Evolutionary conservation across 2,888 invertebrate species (phyloP).

Genomic region (Myathropa florea): DNA sequence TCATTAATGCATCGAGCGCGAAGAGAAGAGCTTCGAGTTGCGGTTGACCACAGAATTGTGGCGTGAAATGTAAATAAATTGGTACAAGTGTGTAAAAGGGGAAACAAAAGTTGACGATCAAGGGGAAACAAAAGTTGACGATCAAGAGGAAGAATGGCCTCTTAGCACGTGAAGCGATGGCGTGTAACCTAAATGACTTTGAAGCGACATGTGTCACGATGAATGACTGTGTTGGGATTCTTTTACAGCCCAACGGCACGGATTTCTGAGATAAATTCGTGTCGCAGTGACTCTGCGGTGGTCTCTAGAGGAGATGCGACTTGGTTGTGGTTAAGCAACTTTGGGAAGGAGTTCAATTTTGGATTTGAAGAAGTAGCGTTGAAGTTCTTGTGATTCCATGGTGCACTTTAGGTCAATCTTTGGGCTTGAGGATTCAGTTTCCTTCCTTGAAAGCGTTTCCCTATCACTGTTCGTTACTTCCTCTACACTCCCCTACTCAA

Average conservation of each 20-base stretch:
- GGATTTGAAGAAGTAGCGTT: too few relatives aligned
- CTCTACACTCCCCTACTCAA: too few relatives aligned
- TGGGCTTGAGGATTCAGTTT: too few relatives aligned
- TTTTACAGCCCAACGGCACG: too few relatives aligned
- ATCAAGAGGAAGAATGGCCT: background rate
- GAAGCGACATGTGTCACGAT: background rate
- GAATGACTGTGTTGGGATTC: background rate
- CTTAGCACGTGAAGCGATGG: background rate
- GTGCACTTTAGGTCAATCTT: too few relatives aligned
- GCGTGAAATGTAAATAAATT: slow-evolving; percentile 1
- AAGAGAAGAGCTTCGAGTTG: background rate
- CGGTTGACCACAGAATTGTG: background rate
- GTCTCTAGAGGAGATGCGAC: background rate
- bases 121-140: background rate
- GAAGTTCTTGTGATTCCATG: too few relatives aligned
- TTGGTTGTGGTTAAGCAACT: too few relatives aligned
- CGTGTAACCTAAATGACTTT: background rate
- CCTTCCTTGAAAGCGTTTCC: too few relatives aligned
- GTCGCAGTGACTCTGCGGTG: too few relatives aligned
- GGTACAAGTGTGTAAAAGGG: background rate
- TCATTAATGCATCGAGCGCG: background rate
- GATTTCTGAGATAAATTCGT: too few relatives aligned
- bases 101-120: background rate
- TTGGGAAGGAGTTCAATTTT: too few relatives aligned
- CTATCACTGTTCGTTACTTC: too few relatives aligned